Evolutionary conservation across 2,888 invertebrate species (phyloP).

Genomic region (Cantharis lateralis): DNA sequence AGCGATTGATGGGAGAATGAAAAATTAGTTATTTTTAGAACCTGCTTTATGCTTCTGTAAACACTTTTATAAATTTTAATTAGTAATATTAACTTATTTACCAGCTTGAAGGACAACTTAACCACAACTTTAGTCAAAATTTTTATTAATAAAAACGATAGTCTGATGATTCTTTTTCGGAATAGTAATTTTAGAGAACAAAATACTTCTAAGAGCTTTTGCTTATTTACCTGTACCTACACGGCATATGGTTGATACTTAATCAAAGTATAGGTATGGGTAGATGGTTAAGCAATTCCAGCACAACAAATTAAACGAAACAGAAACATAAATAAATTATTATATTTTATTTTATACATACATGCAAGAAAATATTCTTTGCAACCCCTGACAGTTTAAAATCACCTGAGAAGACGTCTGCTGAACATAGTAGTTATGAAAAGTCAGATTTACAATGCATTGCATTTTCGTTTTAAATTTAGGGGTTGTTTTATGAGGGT

Average conservation of each 20-base stretch:
- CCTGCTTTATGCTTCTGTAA: neutral
- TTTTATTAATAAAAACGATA: neutral
- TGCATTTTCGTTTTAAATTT: slow-evolving; percentile 32
- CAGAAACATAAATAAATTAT: neutral
- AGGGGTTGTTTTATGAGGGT: slow-evolving; percentile 27
- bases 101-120: neutral
- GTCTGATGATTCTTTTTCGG: neutral
- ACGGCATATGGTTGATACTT: no score
- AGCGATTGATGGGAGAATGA: neutral
- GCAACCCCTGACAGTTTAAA: slow-evolving; percentile 20
- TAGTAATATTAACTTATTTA: neutral
- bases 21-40: neutral
- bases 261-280: no score
- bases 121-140: neutral
- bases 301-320: neutral
- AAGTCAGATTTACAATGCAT: slow-evolving; percentile 27
- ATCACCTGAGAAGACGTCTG: slow-evolving; percentile 31
- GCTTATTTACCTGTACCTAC: neutral
- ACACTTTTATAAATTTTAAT: neutral
- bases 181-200: neutral
- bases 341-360: neutral
- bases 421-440: slow-evolving; percentile 33
- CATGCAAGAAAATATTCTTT: neutral
- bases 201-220: neutral
- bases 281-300: neutral